phyloP scores from a whole-genome alignment of 2,797 vertebrate species.

The Erethizon dorsatum region DNA sequence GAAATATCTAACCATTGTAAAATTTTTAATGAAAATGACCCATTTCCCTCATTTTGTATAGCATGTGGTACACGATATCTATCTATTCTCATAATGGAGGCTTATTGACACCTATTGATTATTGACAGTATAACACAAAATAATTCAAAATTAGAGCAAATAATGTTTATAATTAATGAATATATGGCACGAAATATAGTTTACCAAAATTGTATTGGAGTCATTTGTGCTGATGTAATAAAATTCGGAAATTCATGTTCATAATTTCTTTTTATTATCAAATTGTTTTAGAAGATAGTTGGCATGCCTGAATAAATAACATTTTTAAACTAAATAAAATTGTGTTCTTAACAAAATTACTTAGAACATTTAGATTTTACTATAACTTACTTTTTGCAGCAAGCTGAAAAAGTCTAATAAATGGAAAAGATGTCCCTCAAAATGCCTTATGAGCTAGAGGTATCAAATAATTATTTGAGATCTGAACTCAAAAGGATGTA shows the following conservation, averaged over 20 bases:
- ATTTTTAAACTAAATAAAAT: constrained; percentile 16
- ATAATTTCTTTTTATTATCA: background rate
- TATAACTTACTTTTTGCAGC: background rate
- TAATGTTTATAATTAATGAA: background rate
- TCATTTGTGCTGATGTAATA: background rate
- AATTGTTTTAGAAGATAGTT: background rate
- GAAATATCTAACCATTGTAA: background rate
- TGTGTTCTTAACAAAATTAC: background rate
- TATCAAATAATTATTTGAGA: background rate
- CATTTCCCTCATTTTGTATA: background rate
- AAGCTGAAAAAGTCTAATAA: background rate
- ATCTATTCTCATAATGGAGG: background rate
- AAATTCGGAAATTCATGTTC: background rate
- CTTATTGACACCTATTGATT: background rate
- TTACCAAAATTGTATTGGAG: background rate
- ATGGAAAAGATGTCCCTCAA: background rate
- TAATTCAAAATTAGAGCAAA: background rate
- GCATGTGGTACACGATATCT: background rate
- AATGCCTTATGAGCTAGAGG: background rate
- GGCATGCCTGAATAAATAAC: background rate
- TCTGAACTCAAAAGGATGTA: background rate
- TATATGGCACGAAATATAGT: constrained; percentile 2
- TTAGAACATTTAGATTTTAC: background rate
- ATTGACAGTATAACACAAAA: background rate
- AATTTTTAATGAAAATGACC: background rate